Percentiles rank a stretch among this genome's conserved stretches.
phyloP scores from a whole-genome alignment of 2,888 invertebrate genomes.

The Acanthopleura granulata region DNA sequence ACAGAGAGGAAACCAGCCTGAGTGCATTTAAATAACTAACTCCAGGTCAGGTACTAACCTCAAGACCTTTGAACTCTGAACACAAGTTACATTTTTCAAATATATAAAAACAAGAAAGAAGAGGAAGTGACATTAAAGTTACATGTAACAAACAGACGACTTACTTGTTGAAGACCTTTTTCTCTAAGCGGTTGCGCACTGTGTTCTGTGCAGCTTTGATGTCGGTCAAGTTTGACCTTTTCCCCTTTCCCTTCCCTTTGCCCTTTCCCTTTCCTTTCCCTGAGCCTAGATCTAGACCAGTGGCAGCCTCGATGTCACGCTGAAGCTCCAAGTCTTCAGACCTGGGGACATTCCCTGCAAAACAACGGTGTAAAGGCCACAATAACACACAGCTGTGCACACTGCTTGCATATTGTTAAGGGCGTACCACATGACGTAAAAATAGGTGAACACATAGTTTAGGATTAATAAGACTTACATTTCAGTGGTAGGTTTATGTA shows the following conservation, averaged over 20 bases:
- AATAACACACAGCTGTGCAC: background rate
- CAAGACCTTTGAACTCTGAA: no score
- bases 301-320: constrained; percentile 72
- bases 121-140: no score
- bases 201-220: constrained; percentile 69
- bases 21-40: no score
- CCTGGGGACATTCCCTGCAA: constrained; percentile 50
- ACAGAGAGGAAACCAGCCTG: no score
- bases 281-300: constrained; percentile 71
- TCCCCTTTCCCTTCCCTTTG: constrained; percentile 46
- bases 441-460: no score
- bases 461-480: no score
- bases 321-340: constrained; percentile 74
- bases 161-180: constrained; percentile 72
- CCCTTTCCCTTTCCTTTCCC: constrained; percentile 54
- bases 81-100: no score
- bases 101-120: no score
- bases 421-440: no score
- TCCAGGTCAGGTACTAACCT: no score
- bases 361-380: background rate
- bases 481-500: no score
- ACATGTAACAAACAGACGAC: constrained; percentile 26
- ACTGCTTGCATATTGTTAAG: no score
- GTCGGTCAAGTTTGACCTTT: constrained; percentile 71
- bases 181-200: constrained; percentile 70